A percentile compares a stretch with the other conserved stretches of the same genome.
phyloP scores from a whole-genome alignment of 2,113 vertebrate species.

The Neodon shergylaensis region DNA sequence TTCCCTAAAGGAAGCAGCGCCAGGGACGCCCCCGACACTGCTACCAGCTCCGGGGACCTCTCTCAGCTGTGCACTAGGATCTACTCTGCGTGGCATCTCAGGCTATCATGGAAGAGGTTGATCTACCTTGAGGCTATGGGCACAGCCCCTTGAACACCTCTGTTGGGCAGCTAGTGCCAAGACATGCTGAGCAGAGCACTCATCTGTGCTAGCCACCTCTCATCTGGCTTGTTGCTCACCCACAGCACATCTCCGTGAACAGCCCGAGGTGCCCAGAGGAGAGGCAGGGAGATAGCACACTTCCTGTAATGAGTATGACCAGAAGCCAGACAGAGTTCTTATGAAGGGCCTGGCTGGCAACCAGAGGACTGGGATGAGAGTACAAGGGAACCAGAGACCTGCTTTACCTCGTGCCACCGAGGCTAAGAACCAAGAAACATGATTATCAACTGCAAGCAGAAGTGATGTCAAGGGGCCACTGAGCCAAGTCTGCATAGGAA shows the following conservation, averaged over 20 bases:
- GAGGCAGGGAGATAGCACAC: background rate
- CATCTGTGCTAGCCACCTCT: background rate
- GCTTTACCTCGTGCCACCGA: background rate
- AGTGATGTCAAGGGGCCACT: background rate
- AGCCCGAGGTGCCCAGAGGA: background rate
- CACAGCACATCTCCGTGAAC: background rate
- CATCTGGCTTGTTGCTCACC: no score
- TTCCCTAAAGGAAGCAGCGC: background rate
- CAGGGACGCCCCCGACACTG: background rate
- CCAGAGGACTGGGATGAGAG: fast-evolving
- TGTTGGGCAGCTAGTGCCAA: background rate
- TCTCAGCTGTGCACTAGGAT: background rate
- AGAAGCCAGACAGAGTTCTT: background rate
- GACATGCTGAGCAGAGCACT: background rate
- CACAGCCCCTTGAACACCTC: background rate
- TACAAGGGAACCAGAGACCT: background rate
- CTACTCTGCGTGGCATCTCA: background rate
- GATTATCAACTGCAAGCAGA: background rate
- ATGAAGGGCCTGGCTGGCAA: background rate
- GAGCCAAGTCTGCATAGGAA: background rate
- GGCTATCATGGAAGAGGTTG: background rate
- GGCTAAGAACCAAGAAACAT: background rate
- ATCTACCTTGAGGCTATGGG: background rate
- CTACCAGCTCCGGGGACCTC: background rate
- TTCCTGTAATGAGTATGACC: background rate